These are phyloP conservation scores for Pteropus alecto DNA, from an alignment of 2,113 vertebrate species.

Conservation along the genomic window DNA sequence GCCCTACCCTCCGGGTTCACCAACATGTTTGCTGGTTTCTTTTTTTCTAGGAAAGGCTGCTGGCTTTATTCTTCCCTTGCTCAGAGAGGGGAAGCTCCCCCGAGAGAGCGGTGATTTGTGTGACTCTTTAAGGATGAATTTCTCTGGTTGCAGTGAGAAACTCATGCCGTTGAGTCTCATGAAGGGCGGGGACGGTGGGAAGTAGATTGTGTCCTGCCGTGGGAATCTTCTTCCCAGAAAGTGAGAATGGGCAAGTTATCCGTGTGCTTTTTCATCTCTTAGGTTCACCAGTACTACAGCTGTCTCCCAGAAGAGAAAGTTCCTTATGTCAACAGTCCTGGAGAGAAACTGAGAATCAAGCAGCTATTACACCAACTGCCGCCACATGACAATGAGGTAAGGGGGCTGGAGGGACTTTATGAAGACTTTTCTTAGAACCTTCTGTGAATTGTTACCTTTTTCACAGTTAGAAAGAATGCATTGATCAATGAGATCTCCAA, in stretches of 20 bases:
- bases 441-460: background rate
- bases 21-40: background rate
- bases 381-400: slow-evolving; percentile 98
- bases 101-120: background rate
- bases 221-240: background rate
- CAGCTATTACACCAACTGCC: slow-evolving; percentile 98
- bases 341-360: slow-evolving; percentile 97
- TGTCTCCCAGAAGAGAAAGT: slow-evolving; percentile 98
- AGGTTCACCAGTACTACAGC: slow-evolving; percentile 99
- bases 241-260: background rate
- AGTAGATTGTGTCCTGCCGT: background rate
- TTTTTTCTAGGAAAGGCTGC: slow-evolving; percentile 34
- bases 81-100: background rate
- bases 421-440: background rate
- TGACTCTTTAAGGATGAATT: background rate
- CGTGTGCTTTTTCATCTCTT: slow-evolving; percentile 40
- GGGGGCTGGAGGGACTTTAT: slow-evolving; percentile 60
- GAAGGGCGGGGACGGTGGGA: background rate
- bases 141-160: background rate
- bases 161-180: background rate
- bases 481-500: background rate
- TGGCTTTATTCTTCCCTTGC: background rate
- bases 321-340: slow-evolving; percentile 97
- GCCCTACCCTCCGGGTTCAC: slow-evolving; percentile 11
- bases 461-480: background rate